These are phyloP conservation scores for Echinops telfairi DNA, from an alignment of 2,113 vertebrate genomes.

Conservation along the genomic window DNA sequence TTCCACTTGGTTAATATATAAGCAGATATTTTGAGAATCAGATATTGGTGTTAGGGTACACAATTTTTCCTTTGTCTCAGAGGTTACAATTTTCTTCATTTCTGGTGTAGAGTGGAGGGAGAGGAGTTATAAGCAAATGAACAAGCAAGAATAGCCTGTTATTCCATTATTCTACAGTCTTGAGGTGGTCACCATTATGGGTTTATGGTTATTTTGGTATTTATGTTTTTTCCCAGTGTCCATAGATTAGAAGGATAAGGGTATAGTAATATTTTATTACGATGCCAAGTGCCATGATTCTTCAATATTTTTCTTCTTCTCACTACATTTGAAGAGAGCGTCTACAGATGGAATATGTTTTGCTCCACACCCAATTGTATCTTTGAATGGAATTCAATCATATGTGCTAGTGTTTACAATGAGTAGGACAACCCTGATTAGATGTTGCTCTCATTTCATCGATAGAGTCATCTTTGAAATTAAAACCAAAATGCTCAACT, in stretches of 20 bases:
- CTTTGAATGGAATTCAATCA: constrained; percentile 46
- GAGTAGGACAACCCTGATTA: not conserved
- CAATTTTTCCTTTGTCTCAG: not conserved
- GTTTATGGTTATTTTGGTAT: not conserved
- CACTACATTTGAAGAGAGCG: constrained; percentile 40
- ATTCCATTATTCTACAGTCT: accelerated
- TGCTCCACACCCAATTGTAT: not conserved
- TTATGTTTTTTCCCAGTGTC: not conserved
- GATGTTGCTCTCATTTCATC: not conserved
- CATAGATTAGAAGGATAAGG: constrained; percentile 7
- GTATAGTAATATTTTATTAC: constrained; percentile 13
- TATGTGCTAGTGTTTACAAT: not conserved
- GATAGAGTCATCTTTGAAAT: not conserved
- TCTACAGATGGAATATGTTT: not conserved
- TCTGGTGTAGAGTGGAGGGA: accelerated
- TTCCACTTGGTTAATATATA: not conserved
- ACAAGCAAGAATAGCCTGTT: too few species aligned
- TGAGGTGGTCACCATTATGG: accelerated
- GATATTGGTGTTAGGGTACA: accelerated
- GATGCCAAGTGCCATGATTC: constrained; percentile 49
- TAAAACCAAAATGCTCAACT: not conserved
- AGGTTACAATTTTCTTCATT: accelerated
- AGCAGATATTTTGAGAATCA: not conserved
- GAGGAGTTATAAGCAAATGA: accelerated
- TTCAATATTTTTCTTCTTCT: constrained; percentile 40